phyloP scores from a whole-genome alignment of 2,113 vertebrate species.

The Lasiurus cinereus region DNA sequence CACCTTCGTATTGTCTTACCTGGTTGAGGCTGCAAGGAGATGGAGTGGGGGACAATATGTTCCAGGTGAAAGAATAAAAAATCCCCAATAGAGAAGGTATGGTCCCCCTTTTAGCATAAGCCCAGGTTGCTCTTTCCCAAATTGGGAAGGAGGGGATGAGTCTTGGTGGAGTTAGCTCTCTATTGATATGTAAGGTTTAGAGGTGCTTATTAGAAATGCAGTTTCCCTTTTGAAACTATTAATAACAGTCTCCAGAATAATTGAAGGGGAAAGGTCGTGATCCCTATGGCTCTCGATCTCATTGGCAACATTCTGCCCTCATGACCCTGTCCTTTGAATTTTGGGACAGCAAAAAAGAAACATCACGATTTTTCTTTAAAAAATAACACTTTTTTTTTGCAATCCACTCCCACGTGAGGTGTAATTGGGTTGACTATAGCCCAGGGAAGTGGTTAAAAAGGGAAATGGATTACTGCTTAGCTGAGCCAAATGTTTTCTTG shows the following conservation, averaged over 20 bases:
- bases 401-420: slow-evolving; percentile 77
- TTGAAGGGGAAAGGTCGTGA: slow-evolving; percentile 17
- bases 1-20: slow-evolving; percentile 69
- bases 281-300: slow-evolving; percentile 64
- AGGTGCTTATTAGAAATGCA: slow-evolving; percentile 68
- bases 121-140: slow-evolving; percentile 72
- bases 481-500: slow-evolving; percentile 96
- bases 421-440: slow-evolving; percentile 88
- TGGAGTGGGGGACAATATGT: neutral
- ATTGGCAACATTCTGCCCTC: slow-evolving; percentile 79
- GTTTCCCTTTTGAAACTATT: slow-evolving; percentile 72
- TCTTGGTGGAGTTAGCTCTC: slow-evolving; percentile 23
- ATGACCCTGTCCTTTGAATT: slow-evolving; percentile 80
- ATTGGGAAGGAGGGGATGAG: neutral
- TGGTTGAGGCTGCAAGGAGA: slow-evolving; percentile 65
- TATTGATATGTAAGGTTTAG: neutral
- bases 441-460: slow-evolving; percentile 88
- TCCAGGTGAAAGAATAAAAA: neutral
- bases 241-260: slow-evolving; percentile 32
- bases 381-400: slow-evolving; percentile 65
- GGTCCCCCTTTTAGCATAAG: slow-evolving; percentile 73
- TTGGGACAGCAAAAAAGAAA: slow-evolving; percentile 80
- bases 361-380: slow-evolving; percentile 59
- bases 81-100: neutral
- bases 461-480: slow-evolving; percentile 94